These are phyloP conservation scores for Trypoxylus dichotomus DNA, from an alignment of 1,140 invertebrate species.

Conservation along the genomic window DNA sequence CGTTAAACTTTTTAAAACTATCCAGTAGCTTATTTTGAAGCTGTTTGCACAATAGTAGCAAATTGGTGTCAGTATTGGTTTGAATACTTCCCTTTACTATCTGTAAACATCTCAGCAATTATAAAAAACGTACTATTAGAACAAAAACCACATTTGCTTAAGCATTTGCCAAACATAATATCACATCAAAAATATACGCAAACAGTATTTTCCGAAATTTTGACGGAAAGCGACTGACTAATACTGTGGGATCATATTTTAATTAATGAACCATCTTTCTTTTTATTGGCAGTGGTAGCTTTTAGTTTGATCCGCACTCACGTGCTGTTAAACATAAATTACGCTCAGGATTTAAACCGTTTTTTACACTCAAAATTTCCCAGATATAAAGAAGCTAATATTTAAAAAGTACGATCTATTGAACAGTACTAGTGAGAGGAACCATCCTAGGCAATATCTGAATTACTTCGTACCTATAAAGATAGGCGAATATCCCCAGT, in stretches of 20 bases:
- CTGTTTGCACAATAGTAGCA: constrained; percentile 69
- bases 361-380: constrained; percentile 68
- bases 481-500: constrained; percentile 63
- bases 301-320: constrained; percentile 72
- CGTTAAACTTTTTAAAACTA: constrained; percentile 69
- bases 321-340: constrained; percentile 64
- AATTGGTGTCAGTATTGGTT: constrained; percentile 90
- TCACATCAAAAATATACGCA: constrained; percentile 77
- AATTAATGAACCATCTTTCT: constrained; percentile 72
- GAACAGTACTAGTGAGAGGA: constrained; percentile 57
- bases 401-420: constrained; percentile 63
- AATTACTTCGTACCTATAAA: constrained; percentile 57
- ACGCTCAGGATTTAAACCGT: constrained; percentile 63
- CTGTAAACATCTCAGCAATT: constrained; percentile 78
- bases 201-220: constrained; percentile 77
- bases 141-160: constrained; percentile 68
- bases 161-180: constrained; percentile 67
- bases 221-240: constrained; percentile 76
- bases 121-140: constrained; percentile 79
- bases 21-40: constrained; percentile 76
- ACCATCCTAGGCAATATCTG: constrained; percentile 69
- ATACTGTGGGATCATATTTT: constrained; percentile 83
- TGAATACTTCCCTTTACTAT: constrained; percentile 83
- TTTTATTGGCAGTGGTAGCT: constrained; percentile 73
- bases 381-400: constrained; percentile 64